Percentiles rank a stretch among this genome's conserved stretches.
phyloP scores from a whole-genome alignment of 1,140 invertebrate species.

The Brachionus paranguensis region DNA sequence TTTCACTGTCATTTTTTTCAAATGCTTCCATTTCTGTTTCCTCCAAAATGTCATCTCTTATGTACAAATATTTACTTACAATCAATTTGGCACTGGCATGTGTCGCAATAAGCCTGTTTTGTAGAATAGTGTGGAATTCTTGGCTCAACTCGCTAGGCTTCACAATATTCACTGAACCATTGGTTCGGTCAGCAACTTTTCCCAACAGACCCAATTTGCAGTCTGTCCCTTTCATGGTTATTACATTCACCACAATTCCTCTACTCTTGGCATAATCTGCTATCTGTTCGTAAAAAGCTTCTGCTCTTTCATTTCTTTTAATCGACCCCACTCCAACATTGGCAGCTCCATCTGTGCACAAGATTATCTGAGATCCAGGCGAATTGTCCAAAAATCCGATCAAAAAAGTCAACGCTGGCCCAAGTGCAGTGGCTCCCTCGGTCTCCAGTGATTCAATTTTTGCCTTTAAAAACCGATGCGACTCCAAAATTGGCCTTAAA shows the following conservation, averaged over 20 bases:
- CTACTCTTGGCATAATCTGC: slow-evolving; percentile 44
- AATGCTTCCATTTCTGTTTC: neutral
- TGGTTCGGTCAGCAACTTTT: slow-evolving; percentile 49
- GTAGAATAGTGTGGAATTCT: neutral
- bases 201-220: slow-evolving; percentile 51
- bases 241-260: slow-evolving; percentile 51
- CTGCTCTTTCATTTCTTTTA: slow-evolving; percentile 10
- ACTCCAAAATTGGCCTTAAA: slow-evolving; percentile 43
- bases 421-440: slow-evolving; percentile 48
- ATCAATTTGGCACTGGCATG: neutral
- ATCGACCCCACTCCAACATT: slow-evolving; percentile 52
- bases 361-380: slow-evolving; percentile 52
- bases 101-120: neutral
- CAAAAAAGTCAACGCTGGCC: slow-evolving; percentile 49
- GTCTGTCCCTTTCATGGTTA: slow-evolving; percentile 51
- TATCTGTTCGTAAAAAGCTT: slow-evolving; percentile 48
- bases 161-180: slow-evolving; percentile 49
- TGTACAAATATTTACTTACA: slow-evolving; percentile 23
- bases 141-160: neutral
- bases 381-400: slow-evolving; percentile 45
- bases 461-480: slow-evolving; percentile 40
- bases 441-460: slow-evolving; percentile 43
- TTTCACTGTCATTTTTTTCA: neutral
- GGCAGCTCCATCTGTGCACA: slow-evolving; percentile 53
- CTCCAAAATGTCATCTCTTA: slow-evolving; percentile 14